Percentiles rank a stretch among this genome's conserved stretches.
Evolutionary conservation across 2,797 vertebrate species (phyloP).

Genomic region (Enoplosus armatus): DNA sequence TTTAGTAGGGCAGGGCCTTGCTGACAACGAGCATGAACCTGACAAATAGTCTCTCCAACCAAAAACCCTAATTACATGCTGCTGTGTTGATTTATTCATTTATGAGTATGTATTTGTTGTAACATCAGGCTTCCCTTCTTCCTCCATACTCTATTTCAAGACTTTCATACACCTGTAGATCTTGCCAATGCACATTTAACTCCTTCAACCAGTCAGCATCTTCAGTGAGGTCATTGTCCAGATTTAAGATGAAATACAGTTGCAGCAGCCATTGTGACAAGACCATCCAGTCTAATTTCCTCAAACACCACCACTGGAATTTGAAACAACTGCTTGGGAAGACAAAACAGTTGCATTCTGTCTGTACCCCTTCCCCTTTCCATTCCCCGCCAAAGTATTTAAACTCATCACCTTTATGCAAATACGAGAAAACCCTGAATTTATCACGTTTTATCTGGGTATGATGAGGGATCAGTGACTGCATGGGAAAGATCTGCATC

Average conservation of each 20-base stretch:
- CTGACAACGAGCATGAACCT: slow-evolving; percentile 29
- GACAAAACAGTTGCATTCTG: slow-evolving; percentile 31
- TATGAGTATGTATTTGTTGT: slow-evolving; percentile 7
- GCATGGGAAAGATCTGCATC: slow-evolving; percentile 61
- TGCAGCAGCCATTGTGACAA: slow-evolving; percentile 1
- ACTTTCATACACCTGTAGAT: background rate
- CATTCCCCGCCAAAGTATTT: slow-evolving; percentile 30
- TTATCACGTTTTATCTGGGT: slow-evolving; percentile 60
- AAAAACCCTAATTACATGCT: slow-evolving; percentile 13
- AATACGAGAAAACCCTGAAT: slow-evolving; percentile 54
- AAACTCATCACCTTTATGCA: slow-evolving; percentile 60
- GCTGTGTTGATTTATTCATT: slow-evolving; percentile 24
- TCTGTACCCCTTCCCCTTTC: slow-evolving; percentile 21
- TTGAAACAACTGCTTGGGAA: slow-evolving; percentile 24
- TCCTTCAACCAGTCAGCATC: background rate
- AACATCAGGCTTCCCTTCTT: background rate
- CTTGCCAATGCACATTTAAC: background rate
- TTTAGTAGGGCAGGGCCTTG: slow-evolving; percentile 14
- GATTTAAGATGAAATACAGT: background rate
- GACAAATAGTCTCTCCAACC: slow-evolving; percentile 6
- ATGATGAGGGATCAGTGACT: slow-evolving; percentile 51
- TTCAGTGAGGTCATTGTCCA: slow-evolving; percentile 9
- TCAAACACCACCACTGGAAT: slow-evolving; percentile 2
- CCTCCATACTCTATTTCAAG: background rate
- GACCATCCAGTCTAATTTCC: slow-evolving; percentile 16